phyloP scores from a whole-genome alignment of 2,888 invertebrate genomes.

The Ectemnius continuus region DNA sequence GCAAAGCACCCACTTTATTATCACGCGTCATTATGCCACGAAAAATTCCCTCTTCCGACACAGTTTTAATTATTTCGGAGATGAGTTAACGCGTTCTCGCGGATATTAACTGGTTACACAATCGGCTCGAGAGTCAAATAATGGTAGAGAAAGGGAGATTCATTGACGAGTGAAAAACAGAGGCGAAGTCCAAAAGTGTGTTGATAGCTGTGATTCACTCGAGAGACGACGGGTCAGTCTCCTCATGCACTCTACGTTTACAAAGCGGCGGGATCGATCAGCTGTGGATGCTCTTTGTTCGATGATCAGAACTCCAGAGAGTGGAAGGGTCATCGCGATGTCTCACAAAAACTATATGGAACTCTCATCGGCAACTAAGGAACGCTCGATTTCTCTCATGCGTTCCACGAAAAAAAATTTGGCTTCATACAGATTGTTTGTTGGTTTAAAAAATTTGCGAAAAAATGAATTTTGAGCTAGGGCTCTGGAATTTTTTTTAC shows the following conservation, averaged over 20 bases:
- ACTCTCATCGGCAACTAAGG: not conserved
- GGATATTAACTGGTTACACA: not conserved
- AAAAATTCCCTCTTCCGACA: not conserved
- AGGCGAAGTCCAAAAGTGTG: slow-evolving; percentile 2
- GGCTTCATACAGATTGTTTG: not conserved
- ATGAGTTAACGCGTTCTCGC: too few species aligned
- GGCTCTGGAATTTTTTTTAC: too few species aligned
- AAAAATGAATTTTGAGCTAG: too few species aligned
- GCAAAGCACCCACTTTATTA: too few species aligned
- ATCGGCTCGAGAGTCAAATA: not conserved
- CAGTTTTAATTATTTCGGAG: not conserved
- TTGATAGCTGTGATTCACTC: slow-evolving; percentile 20
- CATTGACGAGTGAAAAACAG: slow-evolving; percentile 10
- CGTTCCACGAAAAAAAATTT: not conserved
- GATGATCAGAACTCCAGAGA: not conserved
- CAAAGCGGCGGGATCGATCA: not conserved
- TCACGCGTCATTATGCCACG: not conserved
- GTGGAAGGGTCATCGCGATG: not conserved
- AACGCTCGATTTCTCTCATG: not conserved
- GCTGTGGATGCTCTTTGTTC: slow-evolving; percentile 3
- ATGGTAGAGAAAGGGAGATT: slow-evolving; percentile 18
- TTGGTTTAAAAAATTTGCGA: not conserved
- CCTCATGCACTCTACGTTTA: slow-evolving; percentile 7
- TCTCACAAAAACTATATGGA: too few species aligned
- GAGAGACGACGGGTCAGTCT: slow-evolving; percentile 16